Evolutionary conservation across 2,113 vertebrate genomes (phyloP).

Genomic region (Amphilophus citrinellus): DNA sequence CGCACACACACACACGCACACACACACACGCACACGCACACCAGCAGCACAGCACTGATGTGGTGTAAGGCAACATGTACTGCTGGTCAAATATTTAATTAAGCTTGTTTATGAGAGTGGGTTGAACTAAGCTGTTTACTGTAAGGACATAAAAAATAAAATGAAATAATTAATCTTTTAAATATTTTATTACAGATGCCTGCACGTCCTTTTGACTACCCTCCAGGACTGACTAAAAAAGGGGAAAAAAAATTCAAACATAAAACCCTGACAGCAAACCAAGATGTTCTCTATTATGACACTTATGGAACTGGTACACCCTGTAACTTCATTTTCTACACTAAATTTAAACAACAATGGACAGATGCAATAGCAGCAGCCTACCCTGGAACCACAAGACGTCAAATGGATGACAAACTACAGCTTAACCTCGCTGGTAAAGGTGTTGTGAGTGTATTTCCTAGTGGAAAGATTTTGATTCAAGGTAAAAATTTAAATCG

Average conservation of each 20-base stretch:
- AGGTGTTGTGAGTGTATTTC: background rate
- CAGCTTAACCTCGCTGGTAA: background rate
- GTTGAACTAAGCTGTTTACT: too few relatives aligned
- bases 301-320: background rate
- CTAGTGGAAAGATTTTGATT: background rate
- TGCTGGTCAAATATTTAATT: too few relatives aligned
- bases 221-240: accelerated
- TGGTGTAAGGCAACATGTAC: too few relatives aligned
- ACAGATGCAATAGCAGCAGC: background rate
- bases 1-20: too few relatives aligned
- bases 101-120: too few relatives aligned
- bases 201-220: background rate
- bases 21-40: too few relatives aligned
- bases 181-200: background rate
- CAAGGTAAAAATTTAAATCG: background rate
- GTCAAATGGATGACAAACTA: background rate
- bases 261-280: background rate
- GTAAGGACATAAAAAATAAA: too few relatives aligned
- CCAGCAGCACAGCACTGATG: too few relatives aligned
- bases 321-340: background rate
- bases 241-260: background rate
- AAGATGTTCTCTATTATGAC: background rate
- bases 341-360: background rate
- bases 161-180: background rate
- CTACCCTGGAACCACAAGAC: background rate